phyloP scores from a whole-genome alignment of 1,140 invertebrate genomes.

The Ectropis grisescens region DNA sequence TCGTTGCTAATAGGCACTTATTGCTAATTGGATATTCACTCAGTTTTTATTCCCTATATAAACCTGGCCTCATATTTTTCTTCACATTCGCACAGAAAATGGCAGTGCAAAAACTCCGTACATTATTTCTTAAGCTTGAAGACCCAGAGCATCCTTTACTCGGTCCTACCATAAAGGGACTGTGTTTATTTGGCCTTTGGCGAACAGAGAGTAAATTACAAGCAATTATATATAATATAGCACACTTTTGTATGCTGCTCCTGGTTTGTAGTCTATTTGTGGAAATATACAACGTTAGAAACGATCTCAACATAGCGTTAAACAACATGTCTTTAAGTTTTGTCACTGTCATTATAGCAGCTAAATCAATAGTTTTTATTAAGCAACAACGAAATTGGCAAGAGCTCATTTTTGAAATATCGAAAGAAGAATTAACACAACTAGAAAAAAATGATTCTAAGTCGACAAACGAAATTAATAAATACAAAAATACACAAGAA shows the following conservation, averaged over 20 bases:
- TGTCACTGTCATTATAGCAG: conserved; percentile 21
- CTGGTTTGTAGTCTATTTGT: conserved; percentile 32
- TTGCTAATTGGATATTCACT: no score
- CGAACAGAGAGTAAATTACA: conserved; percentile 18
- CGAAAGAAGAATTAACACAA: conserved; percentile 17
- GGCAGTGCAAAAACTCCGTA: conserved; percentile 7
- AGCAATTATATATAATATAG: conserved; percentile 14
- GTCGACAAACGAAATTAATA: conserved; percentile 14
- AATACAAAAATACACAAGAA: conserved; percentile 30
- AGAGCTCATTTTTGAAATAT: conserved; percentile 12
- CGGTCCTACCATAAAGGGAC: conserved; percentile 36
- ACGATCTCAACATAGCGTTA: conserved; percentile 30
- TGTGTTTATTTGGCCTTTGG: conserved; percentile 38
- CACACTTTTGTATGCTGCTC: conserved; percentile 21
- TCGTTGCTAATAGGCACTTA: no score
- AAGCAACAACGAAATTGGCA: conserved; percentile 7
- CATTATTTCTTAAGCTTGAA: conserved; percentile 18
- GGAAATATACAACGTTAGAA: conserved; percentile 28
- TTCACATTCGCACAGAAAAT: no score
- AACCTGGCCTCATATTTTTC: no score
- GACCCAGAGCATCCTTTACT: conserved; percentile 34
- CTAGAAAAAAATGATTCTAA: conserved; percentile 11
- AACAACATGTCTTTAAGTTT: conserved; percentile 32
- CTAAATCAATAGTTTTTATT: conserved; percentile 22
- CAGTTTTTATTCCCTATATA: no score